phyloP scores from a whole-genome alignment of 1,140 invertebrate genomes.

The Ptiloglossa arizonensis region DNA sequence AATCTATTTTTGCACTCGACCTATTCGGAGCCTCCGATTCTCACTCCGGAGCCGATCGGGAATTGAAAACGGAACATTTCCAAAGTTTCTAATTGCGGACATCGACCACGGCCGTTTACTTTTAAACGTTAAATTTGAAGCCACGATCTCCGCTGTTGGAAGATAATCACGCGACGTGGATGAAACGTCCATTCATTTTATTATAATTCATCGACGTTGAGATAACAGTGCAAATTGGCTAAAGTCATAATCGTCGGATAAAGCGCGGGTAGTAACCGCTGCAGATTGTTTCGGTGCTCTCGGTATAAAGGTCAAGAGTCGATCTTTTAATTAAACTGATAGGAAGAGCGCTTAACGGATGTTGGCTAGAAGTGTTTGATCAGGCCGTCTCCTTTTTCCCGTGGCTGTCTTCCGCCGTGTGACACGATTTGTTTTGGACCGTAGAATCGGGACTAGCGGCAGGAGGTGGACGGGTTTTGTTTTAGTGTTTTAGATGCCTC shows the following conservation, averaged over 20 bases:
- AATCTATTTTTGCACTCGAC: too few relatives aligned
- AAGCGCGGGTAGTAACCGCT: neutral
- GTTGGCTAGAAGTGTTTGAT: slow-evolving; percentile 65
- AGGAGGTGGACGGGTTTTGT: slow-evolving; percentile 68
- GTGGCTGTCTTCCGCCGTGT: slow-evolving; percentile 48
- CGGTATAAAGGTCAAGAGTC: slow-evolving; percentile 48
- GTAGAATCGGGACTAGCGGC: slow-evolving; percentile 34
- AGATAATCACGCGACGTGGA: too few relatives aligned
- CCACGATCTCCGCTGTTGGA: too few relatives aligned
- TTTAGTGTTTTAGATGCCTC: slow-evolving; percentile 75
- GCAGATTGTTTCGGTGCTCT: slow-evolving; percentile 36
- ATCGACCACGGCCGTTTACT: too few relatives aligned
- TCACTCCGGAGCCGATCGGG: too few relatives aligned
- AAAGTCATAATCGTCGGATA: slow-evolving; percentile 25
- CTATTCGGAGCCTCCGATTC: too few relatives aligned
- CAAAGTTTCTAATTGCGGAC: too few relatives aligned
- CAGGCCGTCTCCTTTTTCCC: slow-evolving; percentile 57
- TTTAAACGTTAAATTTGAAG: too few relatives aligned
- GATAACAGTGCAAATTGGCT: slow-evolving; percentile 18
- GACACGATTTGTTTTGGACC: slow-evolving; percentile 70
- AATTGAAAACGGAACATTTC: too few relatives aligned
- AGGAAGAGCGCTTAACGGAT: slow-evolving; percentile 49
- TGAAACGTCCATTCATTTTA: neutral
- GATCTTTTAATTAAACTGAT: slow-evolving; percentile 50
- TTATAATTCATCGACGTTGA: neutral